Base-by-base conservation (phyloP, 2,888 invertebrate species). In the Dolomedes plantarius region DNA sequence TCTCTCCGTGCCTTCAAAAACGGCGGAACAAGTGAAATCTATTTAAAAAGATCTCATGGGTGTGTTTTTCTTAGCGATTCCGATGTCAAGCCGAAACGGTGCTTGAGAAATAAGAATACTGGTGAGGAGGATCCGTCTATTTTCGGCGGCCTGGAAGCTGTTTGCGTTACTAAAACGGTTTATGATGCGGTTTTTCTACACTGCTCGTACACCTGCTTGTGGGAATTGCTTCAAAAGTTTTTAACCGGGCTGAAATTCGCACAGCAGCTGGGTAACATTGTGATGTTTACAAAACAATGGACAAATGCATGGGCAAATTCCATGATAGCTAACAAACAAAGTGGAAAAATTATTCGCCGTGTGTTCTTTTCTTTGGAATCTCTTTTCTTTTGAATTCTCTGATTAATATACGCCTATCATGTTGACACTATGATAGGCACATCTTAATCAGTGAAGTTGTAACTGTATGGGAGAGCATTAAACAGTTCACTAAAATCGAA, bases 11-110 rank as follows among this genome's bases (percentile, higher is more conserved):
- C 16, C 80, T 81, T 74, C 80, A 75, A 41, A 82, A 62, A 29
- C 39, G 23, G 67, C 29, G 36, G 62, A 81, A 69, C 69, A 76
- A 83, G 76, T 50, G 71, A 65, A 46, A 76, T 76, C 82, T 72
- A 83, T 76, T 72, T 76, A 83, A 76, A 76, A 83, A 76, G 76
- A 72, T 76, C 69, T 64, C 72, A 19, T 28, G 76, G 50, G 64
- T 62, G 71, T 83, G 75, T 83, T 82, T 82, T 76, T 76, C 75
- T 65, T 76, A 76, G 75, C 76, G 68, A 73, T 73, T 73, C 80
- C 23, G 65, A 65, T 74, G 82, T 83, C 82, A 83, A 23, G 71
- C 76, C 75, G 82, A 46, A 76, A 76, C 73, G 74, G 80, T 65
- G 74, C 74, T n/a, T 41, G 32, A 76, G 81, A 69, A 74, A 74